Evolutionary conservation across 2,797 vertebrate species (phyloP).

Genomic region (Sebastes itinus): DNA sequence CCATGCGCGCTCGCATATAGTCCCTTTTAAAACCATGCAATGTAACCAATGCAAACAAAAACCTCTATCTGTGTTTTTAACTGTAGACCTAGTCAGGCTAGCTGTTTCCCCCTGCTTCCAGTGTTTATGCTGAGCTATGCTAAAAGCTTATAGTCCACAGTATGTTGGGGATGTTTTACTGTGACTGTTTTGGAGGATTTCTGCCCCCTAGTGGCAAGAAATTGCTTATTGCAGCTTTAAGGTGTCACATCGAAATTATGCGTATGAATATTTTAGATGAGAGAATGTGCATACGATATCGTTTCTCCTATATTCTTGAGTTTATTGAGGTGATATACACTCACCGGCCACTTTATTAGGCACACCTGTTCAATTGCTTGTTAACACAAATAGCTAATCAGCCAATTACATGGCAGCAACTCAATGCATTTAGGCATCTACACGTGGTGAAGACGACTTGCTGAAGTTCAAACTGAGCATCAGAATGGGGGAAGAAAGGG

Average conservation of each 20-base stretch:
- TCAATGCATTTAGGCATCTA: too few species aligned
- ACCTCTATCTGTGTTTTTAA: too few species aligned
- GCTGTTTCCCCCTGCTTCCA: neutral
- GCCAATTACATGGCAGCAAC: too few species aligned
- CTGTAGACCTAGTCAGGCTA: neutral
- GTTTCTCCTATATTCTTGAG: too few species aligned
- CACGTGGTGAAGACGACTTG: rapidly evolving
- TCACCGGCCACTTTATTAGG: too few species aligned
- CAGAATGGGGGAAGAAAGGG: too few species aligned
- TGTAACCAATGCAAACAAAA: neutral
- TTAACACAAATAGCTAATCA: too few species aligned
- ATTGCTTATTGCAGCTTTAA: neutral
- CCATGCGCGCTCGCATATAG: too few species aligned
- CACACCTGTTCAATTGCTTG: too few species aligned
- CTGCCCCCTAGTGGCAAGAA: neutral
- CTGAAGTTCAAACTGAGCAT: too few species aligned
- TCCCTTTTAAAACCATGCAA: neutral
- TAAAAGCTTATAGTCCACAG: neutral
- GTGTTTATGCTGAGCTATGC: neutral
- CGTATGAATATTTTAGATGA: neutral
- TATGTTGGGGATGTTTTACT: neutral
- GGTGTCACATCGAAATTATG: neutral
- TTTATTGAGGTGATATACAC: neutral
- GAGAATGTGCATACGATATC: too few species aligned
- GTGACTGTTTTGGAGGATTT: neutral